A percentile compares a stretch with the other conserved stretches of the same genome.
Conservation (phyloP, 2,113 vertebrate genomes). For the Nothoprocta pentlandii region DNA sequence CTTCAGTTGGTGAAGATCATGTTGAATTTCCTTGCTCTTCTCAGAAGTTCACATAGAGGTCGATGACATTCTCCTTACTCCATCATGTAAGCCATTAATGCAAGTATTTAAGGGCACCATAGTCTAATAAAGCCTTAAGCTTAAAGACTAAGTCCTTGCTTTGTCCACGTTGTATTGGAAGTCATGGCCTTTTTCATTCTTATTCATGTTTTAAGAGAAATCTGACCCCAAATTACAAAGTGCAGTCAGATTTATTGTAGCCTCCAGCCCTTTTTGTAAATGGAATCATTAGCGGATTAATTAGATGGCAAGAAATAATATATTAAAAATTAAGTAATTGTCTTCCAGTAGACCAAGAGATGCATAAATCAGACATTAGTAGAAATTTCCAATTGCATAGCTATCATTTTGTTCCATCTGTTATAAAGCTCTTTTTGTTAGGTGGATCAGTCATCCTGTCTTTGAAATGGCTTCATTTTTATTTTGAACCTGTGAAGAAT, state of each 20-base stretch:
- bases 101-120: background rate
- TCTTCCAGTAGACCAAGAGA: background rate
- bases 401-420: background rate
- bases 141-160: background rate
- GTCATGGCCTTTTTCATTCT: background rate
- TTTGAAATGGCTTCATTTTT: background rate
- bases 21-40: background rate
- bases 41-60: background rate
- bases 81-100: background rate
- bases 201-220: background rate
- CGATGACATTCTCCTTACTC: background rate
- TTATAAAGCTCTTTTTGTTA: background rate
- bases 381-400: background rate
- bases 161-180: background rate
- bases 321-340: rapidly evolving
- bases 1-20: background rate
- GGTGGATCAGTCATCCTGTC: background rate
- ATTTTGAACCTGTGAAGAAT: background rate
- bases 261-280: slow-evolving; percentile 27
- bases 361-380: background rate
- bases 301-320: background rate
- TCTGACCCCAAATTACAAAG: background rate
- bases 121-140: background rate
- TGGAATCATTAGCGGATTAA: slow-evolving; percentile 32
- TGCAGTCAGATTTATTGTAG: background rate